Base-by-base conservation (phyloP, 1,140 invertebrate genomes). In the Bradynema listronoti region DNA sequence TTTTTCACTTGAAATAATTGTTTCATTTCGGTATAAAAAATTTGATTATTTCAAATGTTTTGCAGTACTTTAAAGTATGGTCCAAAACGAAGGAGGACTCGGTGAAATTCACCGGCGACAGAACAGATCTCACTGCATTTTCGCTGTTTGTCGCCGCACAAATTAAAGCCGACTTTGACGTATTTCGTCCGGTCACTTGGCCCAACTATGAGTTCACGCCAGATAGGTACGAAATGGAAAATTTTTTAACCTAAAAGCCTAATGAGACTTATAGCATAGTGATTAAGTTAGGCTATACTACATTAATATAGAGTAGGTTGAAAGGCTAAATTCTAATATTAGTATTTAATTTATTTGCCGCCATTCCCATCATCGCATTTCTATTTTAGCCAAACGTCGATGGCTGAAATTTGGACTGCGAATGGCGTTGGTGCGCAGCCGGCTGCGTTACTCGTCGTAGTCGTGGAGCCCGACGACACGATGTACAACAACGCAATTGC, bases 1-100 rank as follows among this genome's bases (percentile, higher is more conserved):
- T 49, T 54, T 50, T 57, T 56, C 16, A 29, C 29, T 14, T 22
- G 29, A 47, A 11, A 11, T 39, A 11, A 39, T 39, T 19, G 19
- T 19, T 39, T 39, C 36, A 11, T 39, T 39, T 39, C 11, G 19
- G 36, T 11, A 19, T 11, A 19, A 11, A 11, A 11, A 39, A 19
- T 39, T 19, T 39, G 11, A 9, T 47, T 14, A 53, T 53, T 59
- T 27, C n/a, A 4, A 59, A 34, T 47, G 7, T 61, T 19, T 65
- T 65, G 62, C 33, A 68, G 69, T 69, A 69, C 29, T 69, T 69
- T 24, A 62, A 68, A 46, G 47, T 54, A 2, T 41, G 51, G 16
- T n/a, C 41, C 4, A 57, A 68, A 36, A 42, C 47, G n/a, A 72
- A 72, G 29, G 51, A 69, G 25, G 68, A 69, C 45, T 64, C 63